A percentile compares a stretch with the other conserved stretches of the same genome.
These are phyloP conservation scores for Drosophila ustulata DNA, from an alignment of 2,888 invertebrate species.

Conservation along the genomic window DNA sequence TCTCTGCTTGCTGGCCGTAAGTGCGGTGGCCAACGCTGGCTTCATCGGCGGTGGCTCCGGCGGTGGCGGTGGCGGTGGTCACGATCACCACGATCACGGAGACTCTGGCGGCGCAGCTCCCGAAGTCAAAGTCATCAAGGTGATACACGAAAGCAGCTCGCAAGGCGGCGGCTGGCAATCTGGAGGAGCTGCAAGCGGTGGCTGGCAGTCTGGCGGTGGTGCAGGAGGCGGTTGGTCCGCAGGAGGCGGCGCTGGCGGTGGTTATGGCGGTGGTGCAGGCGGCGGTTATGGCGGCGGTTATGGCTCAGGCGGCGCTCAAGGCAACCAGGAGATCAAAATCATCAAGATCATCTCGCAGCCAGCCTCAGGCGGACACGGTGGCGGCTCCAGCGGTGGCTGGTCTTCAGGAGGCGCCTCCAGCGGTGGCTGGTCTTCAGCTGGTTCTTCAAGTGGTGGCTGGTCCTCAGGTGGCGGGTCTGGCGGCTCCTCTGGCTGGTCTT, in stretches of 20 bases:
- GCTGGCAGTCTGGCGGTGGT: slow-evolving; percentile 22
- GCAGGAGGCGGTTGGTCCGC: slow-evolving; percentile 26
- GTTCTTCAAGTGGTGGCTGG: slow-evolving; percentile 42
- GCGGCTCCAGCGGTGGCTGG: slow-evolving; percentile 34
- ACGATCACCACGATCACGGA: slow-evolving; percentile 35
- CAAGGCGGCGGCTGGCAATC: slow-evolving; percentile 45
- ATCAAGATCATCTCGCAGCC: slow-evolving; percentile 47
- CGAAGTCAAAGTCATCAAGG: slow-evolving; percentile 64
- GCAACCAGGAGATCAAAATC: slow-evolving; percentile 36
- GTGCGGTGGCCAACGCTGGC: slow-evolving; percentile 65
- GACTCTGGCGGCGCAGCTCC: slow-evolving; percentile 39
- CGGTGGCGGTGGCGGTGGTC: slow-evolving; percentile 21
- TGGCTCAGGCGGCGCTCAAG: slow-evolving; percentile 17
- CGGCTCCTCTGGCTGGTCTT: slow-evolving; percentile 59
- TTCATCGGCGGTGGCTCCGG: slow-evolving; percentile 60
- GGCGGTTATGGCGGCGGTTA: slow-evolving; percentile 34
- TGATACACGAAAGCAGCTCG: slow-evolving; percentile 58
- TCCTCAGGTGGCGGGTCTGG: slow-evolving; percentile 36
- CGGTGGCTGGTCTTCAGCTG: slow-evolving; percentile 44
- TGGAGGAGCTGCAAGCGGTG: slow-evolving; percentile 41
- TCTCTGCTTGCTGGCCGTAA: slow-evolving; percentile 65
- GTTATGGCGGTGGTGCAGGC: slow-evolving; percentile 24
- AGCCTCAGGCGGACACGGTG: slow-evolving; percentile 27
- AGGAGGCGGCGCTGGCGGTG: slow-evolving; percentile 30
- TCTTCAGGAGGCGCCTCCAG: slow-evolving; percentile 49